These are phyloP conservation scores for Corythaixoides concolor DNA, from an alignment of 2,113 vertebrate genomes.

Conservation along the genomic window DNA sequence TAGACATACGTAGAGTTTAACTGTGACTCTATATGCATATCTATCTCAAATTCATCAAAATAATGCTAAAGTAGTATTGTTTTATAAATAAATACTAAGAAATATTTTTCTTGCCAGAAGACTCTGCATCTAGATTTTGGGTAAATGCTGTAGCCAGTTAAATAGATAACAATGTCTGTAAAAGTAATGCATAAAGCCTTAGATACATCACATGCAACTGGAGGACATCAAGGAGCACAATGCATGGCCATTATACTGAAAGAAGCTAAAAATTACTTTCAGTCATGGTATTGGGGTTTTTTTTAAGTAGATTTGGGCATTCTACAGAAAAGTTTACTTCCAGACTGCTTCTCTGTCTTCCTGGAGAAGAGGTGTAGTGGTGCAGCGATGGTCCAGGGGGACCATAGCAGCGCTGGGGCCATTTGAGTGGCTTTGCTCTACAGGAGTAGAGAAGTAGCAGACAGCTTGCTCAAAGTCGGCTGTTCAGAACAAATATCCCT, in stretches of 20 bases:
- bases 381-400: not conserved
- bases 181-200: not conserved
- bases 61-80: not conserved
- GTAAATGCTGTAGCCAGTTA: not conserved
- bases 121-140: not conserved
- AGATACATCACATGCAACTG: not conserved
- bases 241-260: not conserved
- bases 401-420: not conserved
- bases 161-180: not conserved
- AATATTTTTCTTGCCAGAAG: not conserved
- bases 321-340: not conserved
- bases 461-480: not conserved
- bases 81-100: not conserved
- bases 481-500: not conserved
- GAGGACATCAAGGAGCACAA: not conserved
- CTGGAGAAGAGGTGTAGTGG: not conserved
- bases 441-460: not conserved
- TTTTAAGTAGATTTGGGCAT: not conserved
- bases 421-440: not conserved
- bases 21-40: not conserved
- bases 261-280: not conserved
- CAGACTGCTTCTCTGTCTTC: not conserved
- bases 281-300: not conserved
- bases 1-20: not conserved
- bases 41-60: not conserved